Evolutionary conservation across 1,140 invertebrate species (phyloP).

Genomic region (Pomacea maculata): DNA sequence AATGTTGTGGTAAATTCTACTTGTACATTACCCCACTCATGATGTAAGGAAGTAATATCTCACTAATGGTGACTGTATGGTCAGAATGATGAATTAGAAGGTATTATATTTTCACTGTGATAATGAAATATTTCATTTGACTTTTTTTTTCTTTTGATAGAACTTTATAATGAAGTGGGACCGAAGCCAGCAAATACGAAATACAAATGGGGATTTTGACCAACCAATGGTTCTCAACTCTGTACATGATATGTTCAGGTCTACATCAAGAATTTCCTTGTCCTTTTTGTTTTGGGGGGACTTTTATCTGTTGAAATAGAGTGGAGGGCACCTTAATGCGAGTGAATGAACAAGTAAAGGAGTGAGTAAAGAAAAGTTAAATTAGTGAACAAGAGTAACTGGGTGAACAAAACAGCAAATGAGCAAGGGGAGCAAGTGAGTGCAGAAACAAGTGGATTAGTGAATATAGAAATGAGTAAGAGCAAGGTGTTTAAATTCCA

Average conservation of each 20-base stretch:
- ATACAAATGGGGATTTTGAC: conserved; percentile 28
- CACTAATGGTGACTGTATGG: too few relatives aligned
- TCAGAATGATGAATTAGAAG: too few relatives aligned
- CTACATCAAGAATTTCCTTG: background rate
- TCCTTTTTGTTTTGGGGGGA: background rate
- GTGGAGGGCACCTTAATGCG: too few relatives aligned
- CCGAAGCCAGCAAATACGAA: conserved; percentile 27
- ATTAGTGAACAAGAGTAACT: background rate
- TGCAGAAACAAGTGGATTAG: too few relatives aligned
- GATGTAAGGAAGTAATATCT: too few relatives aligned
- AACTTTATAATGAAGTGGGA: conserved; percentile 62
- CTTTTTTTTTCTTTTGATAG: conserved; percentile 29
- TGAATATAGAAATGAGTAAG: background rate
- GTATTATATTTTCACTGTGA: too few relatives aligned
- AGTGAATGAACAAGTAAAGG: background rate
- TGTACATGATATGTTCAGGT: conserved; percentile 56
- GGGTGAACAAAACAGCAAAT: background rate
- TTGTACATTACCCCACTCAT: too few relatives aligned
- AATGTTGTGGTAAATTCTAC: too few relatives aligned
- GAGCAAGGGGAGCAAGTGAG: too few relatives aligned
- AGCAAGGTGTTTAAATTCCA: background rate
- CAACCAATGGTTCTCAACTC: conserved; percentile 44
- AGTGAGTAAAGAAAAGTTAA: background rate
- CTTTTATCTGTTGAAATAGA: background rate
- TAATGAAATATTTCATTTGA: conserved; percentile 5